Evolutionary conservation across 2,888 invertebrate species (phyloP).

Genomic region (Standfussiana lucernea): DNA sequence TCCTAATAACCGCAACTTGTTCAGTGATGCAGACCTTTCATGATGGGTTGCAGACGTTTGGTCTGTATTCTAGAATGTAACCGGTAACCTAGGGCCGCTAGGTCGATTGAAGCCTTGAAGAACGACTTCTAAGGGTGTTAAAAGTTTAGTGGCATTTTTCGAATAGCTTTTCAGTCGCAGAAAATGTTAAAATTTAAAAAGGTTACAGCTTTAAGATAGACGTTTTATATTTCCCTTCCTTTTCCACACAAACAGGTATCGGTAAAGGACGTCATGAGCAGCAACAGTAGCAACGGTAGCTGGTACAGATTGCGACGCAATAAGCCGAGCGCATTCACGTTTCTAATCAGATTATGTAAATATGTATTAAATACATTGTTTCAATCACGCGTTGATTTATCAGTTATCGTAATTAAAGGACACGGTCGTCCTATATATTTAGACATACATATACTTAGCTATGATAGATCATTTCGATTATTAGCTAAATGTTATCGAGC

Average conservation of each 20-base stretch:
- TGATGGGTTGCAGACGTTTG: neutral
- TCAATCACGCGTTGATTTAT: slow-evolving; percentile 31
- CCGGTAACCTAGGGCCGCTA: neutral
- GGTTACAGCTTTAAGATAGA: neutral
- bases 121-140: neutral
- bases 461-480: slow-evolving; percentile 40
- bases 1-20: neutral
- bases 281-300: neutral
- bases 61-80: neutral
- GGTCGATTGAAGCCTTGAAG: neutral
- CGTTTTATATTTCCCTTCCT: neutral
- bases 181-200: neutral
- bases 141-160: neutral
- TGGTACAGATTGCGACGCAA: slow-evolving; percentile 21
- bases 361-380: slow-evolving; percentile 20
- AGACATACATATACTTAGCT: slow-evolving; percentile 28
- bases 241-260: neutral
- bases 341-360: slow-evolving; percentile 26
- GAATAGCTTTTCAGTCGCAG: neutral
- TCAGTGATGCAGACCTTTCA: neutral
- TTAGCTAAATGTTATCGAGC: slow-evolving; percentile 47
- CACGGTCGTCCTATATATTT: slow-evolving; percentile 26
- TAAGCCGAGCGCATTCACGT: slow-evolving; percentile 15
- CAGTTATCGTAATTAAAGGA: slow-evolving; percentile 47
- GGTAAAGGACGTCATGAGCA: neutral